Base-by-base conservation (phyloP, 1,140 invertebrate genomes). In the Vanessa atalanta region DNA sequence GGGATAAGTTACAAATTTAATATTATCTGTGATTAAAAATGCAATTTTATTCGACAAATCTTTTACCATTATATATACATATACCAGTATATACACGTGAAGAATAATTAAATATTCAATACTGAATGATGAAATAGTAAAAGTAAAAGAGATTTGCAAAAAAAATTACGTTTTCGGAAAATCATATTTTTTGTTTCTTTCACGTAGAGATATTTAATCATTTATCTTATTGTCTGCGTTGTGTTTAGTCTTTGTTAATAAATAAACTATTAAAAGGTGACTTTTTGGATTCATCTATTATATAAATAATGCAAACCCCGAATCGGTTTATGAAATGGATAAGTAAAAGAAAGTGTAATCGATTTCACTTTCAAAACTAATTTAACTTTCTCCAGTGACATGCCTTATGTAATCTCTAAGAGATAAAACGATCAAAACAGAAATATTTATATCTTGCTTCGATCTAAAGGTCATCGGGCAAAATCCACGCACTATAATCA, bases 331-430 rank as follows among this genome's bases (percentile, higher is more conserved):
- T 90, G 80, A 89, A 91, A 89, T 89, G 83, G 81, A 86, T 91
- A 90, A 93, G 88, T 89, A 84, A 90, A 93, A 91, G 91, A 93
- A 91, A 88, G 86, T 91, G 84, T 88, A 91, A 93, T 93, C 88
- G 89, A 93, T 93, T 93, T 93, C 89, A 91, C 91, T 93, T 93
- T 93, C 89, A 93, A 91, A 90, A 90, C 89, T 91, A 93, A 91
- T 90, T 91, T 93, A 91, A 93, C 91, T 93, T 93, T 93, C 91
- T 91, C 91, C 86, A 88, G 83, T 91, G 89, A 91, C 91, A 91
- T 84, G 91, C 91, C 83, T 93, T 91, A 91, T 83, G 79, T 86
- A 93, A 91, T 91, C 81, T 85, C 76, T 82, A 85, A 83, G 83
- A 91, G 85, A 88, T 90, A 89, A 89, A 86, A 84, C 83, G 81